Evolutionary conservation across 2,113 vertebrate genomes (phyloP), one percentile per base, ranked within the genome.

Genomic region (Sinocyclocheilus anophthalmus): DNA sequence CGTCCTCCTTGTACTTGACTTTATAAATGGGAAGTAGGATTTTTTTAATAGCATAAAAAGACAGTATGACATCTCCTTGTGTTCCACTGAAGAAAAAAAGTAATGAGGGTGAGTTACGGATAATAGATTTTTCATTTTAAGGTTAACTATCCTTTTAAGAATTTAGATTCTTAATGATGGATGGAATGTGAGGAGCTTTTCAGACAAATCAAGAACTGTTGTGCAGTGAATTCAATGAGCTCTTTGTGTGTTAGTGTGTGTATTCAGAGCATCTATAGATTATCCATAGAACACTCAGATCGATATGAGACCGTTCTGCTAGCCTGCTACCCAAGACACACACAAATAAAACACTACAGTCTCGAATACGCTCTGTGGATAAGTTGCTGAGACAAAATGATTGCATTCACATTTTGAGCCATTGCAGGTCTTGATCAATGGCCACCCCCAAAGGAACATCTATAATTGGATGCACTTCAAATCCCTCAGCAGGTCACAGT

Each of bases 391-490:
- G 26, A 63, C 24, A 13, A 61, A 45, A 39, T 18, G n/a, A 53
- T 53, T 70, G 63, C 24, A 12, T 82, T 82, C 65, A 55, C 63
- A 70, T 82, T 82, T 37, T 69, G 42, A 82, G 65, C 65, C 65
- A 82, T 82, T 82, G 42, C 26, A 70, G 42, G 45, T 30, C 45
- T 42, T 33, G 45, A 82, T 82, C 81, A 82, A 82, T 82, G 81
- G 42, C 81, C 65, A 53, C 81, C 81, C 45, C 63, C 45, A 82
- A 13, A 82, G 65, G 81, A 82, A 69, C 63, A 82, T 82, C 81
- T 82, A 82, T 69, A 82, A 82, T 67, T 70, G 63, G 81, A 82
- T 24, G 24, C 42, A 37, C 63, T 26, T 18, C 65, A 67, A 81
- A 81, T 50, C 39, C n/a, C 39, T 81, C 42, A 45, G 42, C 79